Conservation (phyloP, 1,140 invertebrate genomes). For the Macrocentrus cingulum region DNA sequence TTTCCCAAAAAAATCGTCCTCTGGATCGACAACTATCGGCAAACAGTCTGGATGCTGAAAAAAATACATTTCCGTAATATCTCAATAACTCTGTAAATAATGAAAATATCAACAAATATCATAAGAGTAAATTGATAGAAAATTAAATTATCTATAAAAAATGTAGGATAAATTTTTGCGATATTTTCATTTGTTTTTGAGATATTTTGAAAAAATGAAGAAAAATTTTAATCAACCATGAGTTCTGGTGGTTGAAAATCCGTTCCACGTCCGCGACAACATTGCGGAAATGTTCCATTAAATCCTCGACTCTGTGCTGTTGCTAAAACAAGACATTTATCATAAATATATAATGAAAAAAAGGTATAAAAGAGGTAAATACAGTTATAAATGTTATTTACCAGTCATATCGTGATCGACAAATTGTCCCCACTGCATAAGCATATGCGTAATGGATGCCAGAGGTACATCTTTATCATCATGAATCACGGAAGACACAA, state of each 20-base stretch:
- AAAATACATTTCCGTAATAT: constrained; percentile 1
- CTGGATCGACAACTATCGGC: constrained; percentile 71
- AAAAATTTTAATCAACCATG: constrained; percentile 55
- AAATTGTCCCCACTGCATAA: constrained; percentile 87
- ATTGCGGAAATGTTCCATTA: constrained; percentile 78
- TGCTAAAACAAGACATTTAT: too few species aligned
- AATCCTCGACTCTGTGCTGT: constrained; percentile 67
- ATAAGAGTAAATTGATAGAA: too few species aligned
- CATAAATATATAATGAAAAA: neutral
- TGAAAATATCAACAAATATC: too few species aligned
- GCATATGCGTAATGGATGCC: constrained; percentile 69
- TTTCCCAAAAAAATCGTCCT: constrained; percentile 72
- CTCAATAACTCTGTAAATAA: neutral
- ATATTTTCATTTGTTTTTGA: too few species aligned
- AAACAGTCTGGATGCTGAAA: constrained; percentile 79
- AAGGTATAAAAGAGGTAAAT: neutral
- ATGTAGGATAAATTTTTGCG: too few species aligned
- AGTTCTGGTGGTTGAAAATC: constrained; percentile 65
- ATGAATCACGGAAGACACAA: constrained; percentile 69
- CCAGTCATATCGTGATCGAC: constrained; percentile 80
- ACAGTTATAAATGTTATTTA: constrained; percentile 61
- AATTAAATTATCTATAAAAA: too few species aligned
- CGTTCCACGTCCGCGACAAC: constrained; percentile 69
- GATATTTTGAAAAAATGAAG: neutral
- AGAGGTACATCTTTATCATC: constrained; percentile 62